phyloP scores from a whole-genome alignment of 2,888 invertebrate genomes.

The Nematopogon swammerdamellus region DNA sequence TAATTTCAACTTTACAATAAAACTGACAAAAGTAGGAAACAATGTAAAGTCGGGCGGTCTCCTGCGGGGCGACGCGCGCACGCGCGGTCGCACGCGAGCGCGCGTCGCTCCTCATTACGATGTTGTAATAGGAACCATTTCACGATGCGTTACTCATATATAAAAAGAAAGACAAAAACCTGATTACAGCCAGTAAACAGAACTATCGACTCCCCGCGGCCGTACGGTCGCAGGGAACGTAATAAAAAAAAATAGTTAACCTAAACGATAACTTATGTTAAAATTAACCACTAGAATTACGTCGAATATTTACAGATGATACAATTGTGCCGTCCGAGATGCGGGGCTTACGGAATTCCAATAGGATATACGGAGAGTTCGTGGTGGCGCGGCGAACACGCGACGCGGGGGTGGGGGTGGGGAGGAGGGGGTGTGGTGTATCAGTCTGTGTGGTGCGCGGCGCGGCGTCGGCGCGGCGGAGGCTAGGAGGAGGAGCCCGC shows the following conservation, averaged over 20 bases:
- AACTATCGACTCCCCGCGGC: neutral
- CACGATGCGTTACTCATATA: neutral
- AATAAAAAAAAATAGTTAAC: neutral
- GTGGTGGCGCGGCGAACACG: too few species aligned
- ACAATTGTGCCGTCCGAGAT: neutral
- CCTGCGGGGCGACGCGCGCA: neutral
- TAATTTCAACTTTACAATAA: constrained; percentile 36
- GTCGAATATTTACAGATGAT: neutral
- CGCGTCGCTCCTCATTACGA: neutral
- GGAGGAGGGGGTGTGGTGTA: too few species aligned
- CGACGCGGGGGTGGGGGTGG: too few species aligned
- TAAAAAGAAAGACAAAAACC: neutral
- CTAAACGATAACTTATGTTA: neutral
- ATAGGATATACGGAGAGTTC: too few species aligned
- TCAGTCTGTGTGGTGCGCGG: neutral
- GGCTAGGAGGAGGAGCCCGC: constrained; percentile 52
- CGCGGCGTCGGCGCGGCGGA: constrained; percentile 25
- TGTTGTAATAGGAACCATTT: neutral
- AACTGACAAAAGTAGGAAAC: constrained; percentile 35
- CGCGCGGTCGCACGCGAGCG: neutral
- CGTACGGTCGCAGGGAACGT: too few species aligned
- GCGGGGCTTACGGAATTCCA: too few species aligned
- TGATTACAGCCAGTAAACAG: neutral
- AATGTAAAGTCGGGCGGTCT: constrained; percentile 20
- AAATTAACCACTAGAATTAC: neutral